Evolutionary conservation across 2,113 vertebrate species (phyloP).

Genomic region (Corythornis cristatus): DNA sequence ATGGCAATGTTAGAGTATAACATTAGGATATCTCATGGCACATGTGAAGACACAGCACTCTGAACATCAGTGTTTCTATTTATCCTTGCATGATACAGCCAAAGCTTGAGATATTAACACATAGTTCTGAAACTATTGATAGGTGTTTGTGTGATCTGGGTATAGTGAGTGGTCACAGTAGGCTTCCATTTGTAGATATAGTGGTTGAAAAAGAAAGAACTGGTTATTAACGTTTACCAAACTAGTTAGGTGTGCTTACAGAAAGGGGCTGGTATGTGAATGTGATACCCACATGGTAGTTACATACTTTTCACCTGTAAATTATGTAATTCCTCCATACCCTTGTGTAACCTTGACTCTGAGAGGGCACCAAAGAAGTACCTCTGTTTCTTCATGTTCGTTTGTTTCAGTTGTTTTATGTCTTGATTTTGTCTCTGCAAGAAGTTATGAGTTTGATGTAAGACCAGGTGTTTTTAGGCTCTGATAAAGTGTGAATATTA

Average conservation of each 20-base stretch:
- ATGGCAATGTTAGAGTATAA: background rate
- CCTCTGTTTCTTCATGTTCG: background rate
- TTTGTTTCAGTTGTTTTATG: background rate
- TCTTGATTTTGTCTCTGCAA: background rate
- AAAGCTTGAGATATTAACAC: background rate
- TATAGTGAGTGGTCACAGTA: background rate
- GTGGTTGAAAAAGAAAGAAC: background rate
- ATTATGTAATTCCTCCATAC: background rate
- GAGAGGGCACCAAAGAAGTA: background rate
- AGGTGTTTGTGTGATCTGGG: background rate
- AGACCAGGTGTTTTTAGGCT: background rate
- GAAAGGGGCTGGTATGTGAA: background rate
- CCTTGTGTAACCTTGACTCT: background rate
- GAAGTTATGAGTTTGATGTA: background rate
- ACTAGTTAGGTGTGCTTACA: background rate
- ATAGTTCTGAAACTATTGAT: background rate
- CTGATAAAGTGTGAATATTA: background rate
- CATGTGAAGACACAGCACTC: background rate
- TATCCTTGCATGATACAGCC: background rate
- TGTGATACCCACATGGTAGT: background rate
- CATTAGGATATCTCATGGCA: background rate
- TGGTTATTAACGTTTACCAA: background rate
- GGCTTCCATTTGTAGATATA: background rate
- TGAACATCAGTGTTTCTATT: background rate
- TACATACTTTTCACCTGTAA: background rate